A percentile compares a stretch with the other conserved stretches of the same genome.
These are phyloP conservation scores for Drosophila algonquin DNA, from an alignment of 2,888 invertebrate genomes.

Conservation along the genomic window DNA sequence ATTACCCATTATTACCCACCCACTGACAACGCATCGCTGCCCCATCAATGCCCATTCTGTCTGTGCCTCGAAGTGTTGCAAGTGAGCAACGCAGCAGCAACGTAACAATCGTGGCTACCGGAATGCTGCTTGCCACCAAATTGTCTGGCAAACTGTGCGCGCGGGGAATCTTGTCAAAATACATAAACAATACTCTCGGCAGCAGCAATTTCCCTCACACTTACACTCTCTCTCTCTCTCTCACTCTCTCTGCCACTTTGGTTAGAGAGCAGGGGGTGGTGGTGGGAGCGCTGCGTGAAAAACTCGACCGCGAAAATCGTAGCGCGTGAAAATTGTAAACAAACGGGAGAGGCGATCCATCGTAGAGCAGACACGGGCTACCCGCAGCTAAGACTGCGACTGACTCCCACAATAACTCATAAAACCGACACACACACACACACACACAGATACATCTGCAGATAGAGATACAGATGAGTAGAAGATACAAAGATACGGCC, in stretches of 20 bases:
- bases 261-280: no score
- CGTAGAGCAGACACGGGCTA: conserved; percentile 2
- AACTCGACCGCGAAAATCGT: conserved; percentile 77
- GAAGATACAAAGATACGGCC: conserved; percentile 17
- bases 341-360: conserved; percentile 50
- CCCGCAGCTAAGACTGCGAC: conserved; percentile 66
- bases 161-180: conserved; percentile 82
- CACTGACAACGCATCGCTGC: no score
- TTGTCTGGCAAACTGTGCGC: conserved; percentile 74
- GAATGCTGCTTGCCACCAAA: conserved; percentile 56
- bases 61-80: conserved; percentile 13
- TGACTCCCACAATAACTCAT: conserved; percentile 80
- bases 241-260: conserved; percentile 18
- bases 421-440: conserved; percentile 46
- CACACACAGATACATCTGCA: conserved; percentile 31
- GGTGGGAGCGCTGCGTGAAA: conserved; percentile 65
- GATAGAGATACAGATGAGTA: conserved; percentile 27
- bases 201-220: conserved; percentile 71
- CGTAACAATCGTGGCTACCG: background rate
- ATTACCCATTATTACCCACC: no score
- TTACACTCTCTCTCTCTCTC: conserved; percentile 63
- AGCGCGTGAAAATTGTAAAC: conserved; percentile 76
- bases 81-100: background rate
- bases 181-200: conserved; percentile 78
- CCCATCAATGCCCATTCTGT: background rate